Evolutionary conservation across 2,888 invertebrate species (phyloP), one percentile per base, ranked within the genome.

Genomic region (Esperia sulphurella): DNA sequence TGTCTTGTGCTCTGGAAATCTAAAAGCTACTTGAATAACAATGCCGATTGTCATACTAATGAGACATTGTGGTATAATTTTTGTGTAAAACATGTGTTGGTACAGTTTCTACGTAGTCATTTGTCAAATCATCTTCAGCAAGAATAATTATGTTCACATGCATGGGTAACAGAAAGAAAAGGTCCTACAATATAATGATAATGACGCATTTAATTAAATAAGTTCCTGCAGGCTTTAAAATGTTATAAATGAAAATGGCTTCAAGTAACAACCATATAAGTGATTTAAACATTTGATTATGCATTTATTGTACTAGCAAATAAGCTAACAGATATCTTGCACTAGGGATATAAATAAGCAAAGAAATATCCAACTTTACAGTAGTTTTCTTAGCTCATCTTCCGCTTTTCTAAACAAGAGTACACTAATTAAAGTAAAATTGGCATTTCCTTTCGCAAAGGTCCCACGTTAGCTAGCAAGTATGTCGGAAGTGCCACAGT

Each of bases 401-500:
- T 72, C 76, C 75, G 74, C 68, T 76, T 74, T 68, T 73, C 71
- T 58, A 64, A 51, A 50, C 49, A 39, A 41, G 55, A 46, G 30
- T 53, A 45, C 48, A 57, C 57, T 65, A 68, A 75, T 74, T 70
- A 65, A 55, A 63, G 66, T 62, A 63, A 68, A 62, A 63, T 59
- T 53, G 57, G 51, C 54, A 60, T 71, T 80, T 78, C 83, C 79
- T 76, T 60, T 48, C 53, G 48, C 49, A 46, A 58, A 58, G 61
- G 65, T 79, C 75, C 58, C 79, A 77, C 81, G 72, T 71, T 49
- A 42, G 21, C 21, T 21, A 21, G 21, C 21, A 21, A 21, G 55
- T 57, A 51, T 55, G 63, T 75, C 77, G 81, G 81, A 83, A 81
- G 75, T 67, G 49, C 38, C 54, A 50, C 41, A 51, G 30, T 61